Evolutionary conservation across 2,888 invertebrate species (phyloP).

Genomic region (Drosophila limbata): DNA sequence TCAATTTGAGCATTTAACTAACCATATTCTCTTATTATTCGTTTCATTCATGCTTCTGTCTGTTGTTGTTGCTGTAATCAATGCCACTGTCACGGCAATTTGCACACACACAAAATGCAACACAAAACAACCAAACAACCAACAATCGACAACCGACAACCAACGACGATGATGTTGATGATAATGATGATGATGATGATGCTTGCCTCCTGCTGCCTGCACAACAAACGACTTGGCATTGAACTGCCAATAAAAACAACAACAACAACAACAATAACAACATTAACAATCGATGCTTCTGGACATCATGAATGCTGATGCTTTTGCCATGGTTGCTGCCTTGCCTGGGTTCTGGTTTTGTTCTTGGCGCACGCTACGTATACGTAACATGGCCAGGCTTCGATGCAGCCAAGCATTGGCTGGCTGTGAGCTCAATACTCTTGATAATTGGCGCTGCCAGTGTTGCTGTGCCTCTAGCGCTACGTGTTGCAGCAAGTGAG

Average conservation of each 20-base stretch:
- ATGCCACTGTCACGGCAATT: constrained; percentile 80
- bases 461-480: constrained; percentile 92
- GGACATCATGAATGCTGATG: constrained; percentile 74
- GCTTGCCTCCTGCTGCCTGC: constrained; percentile 22
- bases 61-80: constrained; percentile 66
- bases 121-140: constrained; percentile 60
- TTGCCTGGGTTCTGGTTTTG: constrained; percentile 2
- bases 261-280: constrained; percentile 39
- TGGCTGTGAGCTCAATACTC: constrained; percentile 91
- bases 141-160: constrained; percentile 53
- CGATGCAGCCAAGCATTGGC: constrained; percentile 90
- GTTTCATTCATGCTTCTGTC: constrained; percentile 33
- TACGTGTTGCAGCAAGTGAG: constrained; percentile 89
- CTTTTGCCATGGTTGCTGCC: constrained; percentile 37
- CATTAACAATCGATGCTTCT: constrained; percentile 51
- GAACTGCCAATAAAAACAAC: constrained; percentile 75
- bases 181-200: constrained; percentile 1
- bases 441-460: constrained; percentile 92
- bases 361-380: constrained; percentile 36
- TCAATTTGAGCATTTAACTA: constrained; percentile 77
- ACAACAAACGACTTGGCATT: constrained; percentile 74
- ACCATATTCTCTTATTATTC: constrained; percentile 77
- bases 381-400: constrained; percentile 85
- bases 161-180: constrained; percentile 9
- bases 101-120: constrained; percentile 81